Evolutionary conservation across 2,888 invertebrate genomes (phyloP).

Genomic region (Leucozona laternaria): DNA sequence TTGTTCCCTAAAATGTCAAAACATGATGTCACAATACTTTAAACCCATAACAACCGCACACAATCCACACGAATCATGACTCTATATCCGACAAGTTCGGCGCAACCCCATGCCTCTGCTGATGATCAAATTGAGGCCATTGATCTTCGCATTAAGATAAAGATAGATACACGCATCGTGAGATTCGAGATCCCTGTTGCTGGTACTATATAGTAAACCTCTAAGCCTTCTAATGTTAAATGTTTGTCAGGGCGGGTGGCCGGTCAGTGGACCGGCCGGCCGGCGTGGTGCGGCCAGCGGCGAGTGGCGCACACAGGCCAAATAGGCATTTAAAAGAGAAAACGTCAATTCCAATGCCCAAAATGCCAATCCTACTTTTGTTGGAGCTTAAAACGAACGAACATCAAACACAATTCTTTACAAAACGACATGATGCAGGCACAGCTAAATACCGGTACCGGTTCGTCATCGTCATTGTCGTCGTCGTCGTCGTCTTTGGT

Average conservation of each 20-base stretch:
- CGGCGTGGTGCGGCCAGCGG: not conserved
- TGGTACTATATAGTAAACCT: not conserved
- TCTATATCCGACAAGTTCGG: conserved; percentile 47
- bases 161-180: conserved; percentile 57
- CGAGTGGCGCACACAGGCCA: conserved; percentile 24
- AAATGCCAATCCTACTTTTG: conserved; percentile 74
- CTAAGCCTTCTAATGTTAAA: conserved; percentile 39
- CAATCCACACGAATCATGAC: conserved; percentile 31
- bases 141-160: conserved; percentile 71
- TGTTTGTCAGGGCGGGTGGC: conserved; percentile 29
- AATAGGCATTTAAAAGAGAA: conserved; percentile 50
- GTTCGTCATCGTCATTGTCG: not conserved
- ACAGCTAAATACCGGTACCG: conserved; percentile 19
- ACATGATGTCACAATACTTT: conserved; percentile 71
- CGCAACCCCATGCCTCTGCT: conserved; percentile 40
- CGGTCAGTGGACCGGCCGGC: not conserved
- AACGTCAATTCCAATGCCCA: conserved; percentile 71
- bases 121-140: conserved; percentile 71
- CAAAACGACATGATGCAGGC: conserved; percentile 7
- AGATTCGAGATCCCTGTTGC: not conserved
- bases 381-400: conserved; percentile 51
- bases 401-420: conserved; percentile 44
- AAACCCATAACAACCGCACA: conserved; percentile 11
- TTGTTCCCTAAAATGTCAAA: conserved; percentile 70
- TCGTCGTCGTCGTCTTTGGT: not conserved